These are phyloP conservation scores for Chelonus insularis DNA, from an alignment of 1,140 invertebrate genomes.

Conservation along the genomic window DNA sequence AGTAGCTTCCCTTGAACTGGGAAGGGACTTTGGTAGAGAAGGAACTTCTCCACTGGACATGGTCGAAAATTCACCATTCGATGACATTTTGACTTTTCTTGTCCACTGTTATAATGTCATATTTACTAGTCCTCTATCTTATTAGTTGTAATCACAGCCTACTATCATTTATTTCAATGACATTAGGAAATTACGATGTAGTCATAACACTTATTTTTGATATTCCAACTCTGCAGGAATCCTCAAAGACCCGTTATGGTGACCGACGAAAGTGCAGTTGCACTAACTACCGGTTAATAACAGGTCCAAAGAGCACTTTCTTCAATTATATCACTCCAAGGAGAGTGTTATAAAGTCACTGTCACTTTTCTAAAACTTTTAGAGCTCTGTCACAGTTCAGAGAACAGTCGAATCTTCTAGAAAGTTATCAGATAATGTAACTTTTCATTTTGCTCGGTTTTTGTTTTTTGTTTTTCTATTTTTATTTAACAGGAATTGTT, in stretches of 20 bases:
- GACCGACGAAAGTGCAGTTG: constrained; percentile 13
- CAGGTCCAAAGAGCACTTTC: constrained; percentile 33
- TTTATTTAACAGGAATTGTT: no score
- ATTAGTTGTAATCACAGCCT: no score
- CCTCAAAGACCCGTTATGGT: not conserved
- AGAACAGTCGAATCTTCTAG: no score
- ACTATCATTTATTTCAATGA: no score
- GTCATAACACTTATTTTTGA: no score
- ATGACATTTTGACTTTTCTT: constrained; percentile 45
- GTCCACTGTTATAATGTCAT: not conserved
- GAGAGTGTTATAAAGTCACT: constrained; percentile 20
- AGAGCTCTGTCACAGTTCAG: not conserved
- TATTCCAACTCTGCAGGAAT: not conserved
- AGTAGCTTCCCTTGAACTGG: constrained; percentile 55
- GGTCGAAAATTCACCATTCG: constrained; percentile 57
- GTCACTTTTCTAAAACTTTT: constrained; percentile 24
- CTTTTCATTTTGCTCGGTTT: no score
- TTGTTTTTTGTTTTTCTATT: no score
- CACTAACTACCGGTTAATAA: constrained; percentile 31
- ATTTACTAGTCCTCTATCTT: no score
- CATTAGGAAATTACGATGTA: no score
- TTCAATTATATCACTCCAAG: constrained; percentile 18
- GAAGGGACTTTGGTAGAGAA: constrained; percentile 53
- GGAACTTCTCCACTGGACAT: constrained; percentile 56
- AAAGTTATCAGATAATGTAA: no score